Percentiles rank a stretch among this genome's conserved stretches.
phyloP scores from a whole-genome alignment of 2,888 invertebrate species.

The Chrysolina americana region DNA sequence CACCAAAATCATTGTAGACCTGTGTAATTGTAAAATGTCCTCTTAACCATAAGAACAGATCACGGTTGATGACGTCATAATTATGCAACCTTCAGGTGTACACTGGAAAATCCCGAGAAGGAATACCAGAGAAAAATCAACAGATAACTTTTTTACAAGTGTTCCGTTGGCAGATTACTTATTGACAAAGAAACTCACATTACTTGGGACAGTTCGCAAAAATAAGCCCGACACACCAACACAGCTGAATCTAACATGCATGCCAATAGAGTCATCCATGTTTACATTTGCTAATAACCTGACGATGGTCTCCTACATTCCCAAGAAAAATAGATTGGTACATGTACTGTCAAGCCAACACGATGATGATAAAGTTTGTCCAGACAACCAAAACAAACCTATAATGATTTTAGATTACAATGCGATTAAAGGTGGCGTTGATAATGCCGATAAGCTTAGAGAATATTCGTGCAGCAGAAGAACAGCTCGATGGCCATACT shows the following conservation, averaged over 20 bases:
- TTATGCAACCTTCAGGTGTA: slow-evolving; percentile 49
- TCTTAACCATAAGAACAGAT: slow-evolving; percentile 47
- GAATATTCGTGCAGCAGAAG: slow-evolving; percentile 34
- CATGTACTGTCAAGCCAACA: slow-evolving; percentile 43
- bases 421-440: slow-evolving; percentile 31
- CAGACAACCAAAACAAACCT: slow-evolving; percentile 34
- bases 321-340: slow-evolving; percentile 40
- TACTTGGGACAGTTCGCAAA: slow-evolving; percentile 38
- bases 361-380: slow-evolving; percentile 33
- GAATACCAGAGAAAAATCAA: slow-evolving; percentile 39
- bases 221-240: slow-evolving; percentile 37
- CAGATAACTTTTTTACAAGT: slow-evolving; percentile 40
- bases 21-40: slow-evolving; percentile 36
- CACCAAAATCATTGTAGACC: no score
- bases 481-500: slow-evolving; percentile 40
- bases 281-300: slow-evolving; percentile 36
- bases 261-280: slow-evolving; percentile 29
- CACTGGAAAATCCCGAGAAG: slow-evolving; percentile 42
- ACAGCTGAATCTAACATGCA: slow-evolving; percentile 24
- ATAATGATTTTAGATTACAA: slow-evolving; percentile 44
- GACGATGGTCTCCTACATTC: slow-evolving; percentile 43
- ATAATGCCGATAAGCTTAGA: slow-evolving; percentile 28
- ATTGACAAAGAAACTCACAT: slow-evolving; percentile 38
- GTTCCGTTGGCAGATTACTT: slow-evolving; percentile 37
- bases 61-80: slow-evolving; percentile 49